Evolutionary conservation across 2,113 vertebrate genomes (phyloP).

Genomic region (Balaenoptera acutorostrata): DNA sequence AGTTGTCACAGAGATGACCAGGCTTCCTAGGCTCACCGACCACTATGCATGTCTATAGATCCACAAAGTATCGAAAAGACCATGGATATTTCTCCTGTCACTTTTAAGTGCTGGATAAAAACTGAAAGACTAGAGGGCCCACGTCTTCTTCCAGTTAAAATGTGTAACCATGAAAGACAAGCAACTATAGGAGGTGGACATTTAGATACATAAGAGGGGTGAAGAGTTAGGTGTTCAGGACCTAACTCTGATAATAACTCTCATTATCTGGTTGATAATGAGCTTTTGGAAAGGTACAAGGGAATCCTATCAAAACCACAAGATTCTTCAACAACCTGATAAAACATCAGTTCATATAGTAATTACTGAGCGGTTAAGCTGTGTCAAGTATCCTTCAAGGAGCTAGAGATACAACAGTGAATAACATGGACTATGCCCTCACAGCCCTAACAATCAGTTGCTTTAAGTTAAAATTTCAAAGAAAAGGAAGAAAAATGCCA

Average conservation of each 20-base stretch:
- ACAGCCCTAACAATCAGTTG: neutral
- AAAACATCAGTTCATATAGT: neutral
- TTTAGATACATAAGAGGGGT: neutral
- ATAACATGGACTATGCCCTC: neutral
- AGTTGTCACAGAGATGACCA: neutral
- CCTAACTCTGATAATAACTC: no score
- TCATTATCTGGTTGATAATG: neutral
- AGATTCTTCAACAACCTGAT: neutral
- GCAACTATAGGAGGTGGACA: neutral
- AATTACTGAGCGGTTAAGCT: neutral
- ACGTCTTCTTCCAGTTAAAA: neutral
- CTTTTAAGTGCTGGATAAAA: neutral
- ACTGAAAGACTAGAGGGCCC: neutral
- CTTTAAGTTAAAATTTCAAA: neutral
- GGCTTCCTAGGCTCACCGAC: neutral
- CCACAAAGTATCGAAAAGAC: neutral
- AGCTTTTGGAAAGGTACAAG: neutral
- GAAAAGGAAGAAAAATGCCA: neutral
- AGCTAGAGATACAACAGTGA: neutral
- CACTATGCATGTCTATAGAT: neutral
- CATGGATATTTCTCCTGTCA: neutral
- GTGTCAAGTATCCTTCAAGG: neutral
- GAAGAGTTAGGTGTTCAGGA: neutral
- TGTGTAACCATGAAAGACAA: neutral
- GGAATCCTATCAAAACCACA: neutral